phyloP scores from a whole-genome alignment of 2,113 vertebrate species.

The Saiga tatarica region DNA sequence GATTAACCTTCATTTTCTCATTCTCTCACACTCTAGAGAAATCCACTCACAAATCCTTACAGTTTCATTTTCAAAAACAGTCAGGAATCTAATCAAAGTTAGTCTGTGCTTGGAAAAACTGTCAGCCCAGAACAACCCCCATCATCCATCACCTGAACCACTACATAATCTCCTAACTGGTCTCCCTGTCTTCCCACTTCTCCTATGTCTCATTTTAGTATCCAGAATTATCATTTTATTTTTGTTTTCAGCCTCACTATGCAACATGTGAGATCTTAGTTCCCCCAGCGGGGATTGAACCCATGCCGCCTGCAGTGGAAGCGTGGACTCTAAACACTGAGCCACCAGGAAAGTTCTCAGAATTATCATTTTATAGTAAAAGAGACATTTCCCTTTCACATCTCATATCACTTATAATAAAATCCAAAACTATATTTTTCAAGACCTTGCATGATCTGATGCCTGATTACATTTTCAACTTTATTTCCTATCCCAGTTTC shows the following conservation, averaged over 20 bases:
- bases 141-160: too few relatives aligned
- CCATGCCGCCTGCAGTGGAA: neutral
- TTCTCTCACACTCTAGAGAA: neutral
- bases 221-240: neutral
- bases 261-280: neutral
- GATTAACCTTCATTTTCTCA: neutral
- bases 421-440: neutral
- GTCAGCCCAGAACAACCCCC: neutral
- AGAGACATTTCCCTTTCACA: neutral
- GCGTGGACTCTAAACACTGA: neutral
- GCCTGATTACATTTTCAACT: neutral
- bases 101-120: neutral
- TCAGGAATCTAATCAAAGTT: neutral
- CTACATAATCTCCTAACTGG: neutral
- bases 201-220: neutral
- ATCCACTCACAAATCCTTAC: neutral
- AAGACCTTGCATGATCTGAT: neutral
- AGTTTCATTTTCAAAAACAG: neutral
- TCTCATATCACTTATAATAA: neutral
- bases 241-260: neutral
- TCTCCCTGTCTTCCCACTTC: neutral
- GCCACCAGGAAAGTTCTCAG: neutral
- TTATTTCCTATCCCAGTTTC: neutral
- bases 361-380: neutral
- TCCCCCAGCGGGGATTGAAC: accelerated